Conservation (phyloP, 2,888 invertebrate species). For the Heliconius aoede region DNA sequence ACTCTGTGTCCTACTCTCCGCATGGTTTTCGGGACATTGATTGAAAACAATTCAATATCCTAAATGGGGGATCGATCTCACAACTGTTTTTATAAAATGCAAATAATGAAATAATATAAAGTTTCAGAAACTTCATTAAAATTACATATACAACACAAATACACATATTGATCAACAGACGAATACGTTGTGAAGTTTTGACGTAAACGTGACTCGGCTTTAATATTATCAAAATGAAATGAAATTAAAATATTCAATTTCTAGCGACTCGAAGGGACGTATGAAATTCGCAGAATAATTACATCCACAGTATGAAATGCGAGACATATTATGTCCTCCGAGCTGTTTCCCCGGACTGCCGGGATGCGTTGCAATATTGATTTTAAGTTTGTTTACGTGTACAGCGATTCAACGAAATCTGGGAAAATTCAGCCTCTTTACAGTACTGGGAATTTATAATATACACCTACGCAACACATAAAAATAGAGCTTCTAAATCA, state of each 20-base stretch:
- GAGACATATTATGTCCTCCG: constrained; percentile 14
- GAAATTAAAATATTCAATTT: constrained; percentile 13
- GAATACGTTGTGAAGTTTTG: background rate
- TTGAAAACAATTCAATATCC: too few species aligned
- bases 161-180: background rate
- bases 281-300: constrained; percentile 25
- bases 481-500: too few species aligned
- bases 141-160: too few species aligned
- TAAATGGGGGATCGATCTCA: too few species aligned
- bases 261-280: background rate
- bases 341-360: constrained; percentile 24
- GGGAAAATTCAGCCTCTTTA: background rate
- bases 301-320: constrained; percentile 7
- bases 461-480: too few species aligned
- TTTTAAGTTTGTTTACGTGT: constrained; percentile 28
- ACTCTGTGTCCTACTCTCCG: too few species aligned
- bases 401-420: constrained; percentile 17
- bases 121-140: too few species aligned
- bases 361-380: constrained; percentile 28
- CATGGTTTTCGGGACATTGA: too few species aligned
- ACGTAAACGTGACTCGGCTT: background rate
- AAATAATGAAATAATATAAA: too few species aligned
- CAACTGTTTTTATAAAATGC: too few species aligned
- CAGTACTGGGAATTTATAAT: background rate
- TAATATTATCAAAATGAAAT: background rate